Conservation (phyloP, 2,113 vertebrate species). For the Oceanites oceanicus region DNA sequence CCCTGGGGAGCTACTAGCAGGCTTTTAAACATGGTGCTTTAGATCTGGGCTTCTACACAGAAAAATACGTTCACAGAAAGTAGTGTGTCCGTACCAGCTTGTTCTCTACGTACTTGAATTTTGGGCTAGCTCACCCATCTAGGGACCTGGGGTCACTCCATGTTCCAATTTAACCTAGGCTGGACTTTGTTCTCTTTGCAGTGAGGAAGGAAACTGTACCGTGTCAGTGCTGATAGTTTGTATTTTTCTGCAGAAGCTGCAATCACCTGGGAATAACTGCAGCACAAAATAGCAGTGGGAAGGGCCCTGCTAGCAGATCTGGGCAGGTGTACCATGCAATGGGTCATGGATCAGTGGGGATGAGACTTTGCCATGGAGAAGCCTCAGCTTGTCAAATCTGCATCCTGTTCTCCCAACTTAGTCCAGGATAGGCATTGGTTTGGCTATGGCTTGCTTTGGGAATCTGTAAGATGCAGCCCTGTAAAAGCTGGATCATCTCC, state of each 20-base stretch:
- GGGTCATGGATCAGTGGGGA: too few species aligned
- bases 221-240: not conserved
- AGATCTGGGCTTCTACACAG: not conserved
- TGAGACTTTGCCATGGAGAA: not conserved
- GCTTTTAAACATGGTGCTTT: not conserved
- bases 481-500: not conserved
- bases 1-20: not conserved
- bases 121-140: not conserved
- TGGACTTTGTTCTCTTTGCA: not conserved
- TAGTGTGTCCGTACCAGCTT: not conserved
- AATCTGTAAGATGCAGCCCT: not conserved
- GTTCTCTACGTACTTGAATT: not conserved
- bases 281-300: not conserved
- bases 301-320: not conserved
- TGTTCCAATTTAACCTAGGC: not conserved
- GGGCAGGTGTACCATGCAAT: fast-evolving
- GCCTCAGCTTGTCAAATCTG: fast-evolving
- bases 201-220: not conserved
- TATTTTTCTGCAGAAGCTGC: not conserved
- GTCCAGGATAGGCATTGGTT: not conserved
- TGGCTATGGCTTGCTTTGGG: not conserved
- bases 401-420: not conserved
- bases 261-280: not conserved
- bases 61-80: not conserved
- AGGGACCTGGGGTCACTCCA: not conserved